Base-by-base conservation (phyloP, 2,113 vertebrate species). In the Galeopterus variegatus region DNA sequence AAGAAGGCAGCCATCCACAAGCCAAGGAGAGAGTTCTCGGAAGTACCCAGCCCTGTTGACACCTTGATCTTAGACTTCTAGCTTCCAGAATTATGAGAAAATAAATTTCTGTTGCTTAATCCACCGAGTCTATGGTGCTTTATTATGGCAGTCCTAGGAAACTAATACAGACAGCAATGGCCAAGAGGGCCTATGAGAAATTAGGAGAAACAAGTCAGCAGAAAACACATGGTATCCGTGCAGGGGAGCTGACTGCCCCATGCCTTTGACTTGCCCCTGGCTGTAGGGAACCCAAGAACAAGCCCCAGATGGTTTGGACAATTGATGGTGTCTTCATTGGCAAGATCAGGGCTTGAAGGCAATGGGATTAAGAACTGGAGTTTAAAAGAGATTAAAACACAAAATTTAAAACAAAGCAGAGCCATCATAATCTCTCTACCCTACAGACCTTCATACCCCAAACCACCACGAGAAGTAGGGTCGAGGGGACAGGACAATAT, bases 321-420 rank as follows among this genome's bases (percentile, higher is more conserved):
- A 21, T 6, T 36, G 41, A 26, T 58, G 45, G 41, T 33, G 65
- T 88, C 88, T 77, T 36, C 62, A 50, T 92, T 79, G 33, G 41
- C n/a, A 82, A 41, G n/a, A 48, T 60, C 60, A 48, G 52, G 23
- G 21, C 72, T 79, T 91, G 64, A 70, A 73, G 80, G 76, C 8
- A 90, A 19, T 54, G 26, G 9, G 21, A 45, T 80, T 54, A 31
- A 52, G 58, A 79, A 70, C 21, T 17, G 65, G 31, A 2, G 8
- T 79, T 93, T 75, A 83, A 79, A 93, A 93, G 77, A 95, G 50
- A 82, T 64, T 50, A 64, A 54, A 85, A 93, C 14, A 14, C 58
- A 72, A 96, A 80, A 77, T 60, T 79, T 45, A 31, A 83, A 79
- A 65, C 76, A 50, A 92, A 95, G 81, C 60, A n/a, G 95, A 96